These are phyloP conservation scores for Melanotaenia duboulayi DNA, from an alignment of 2,113 vertebrate species.

Conservation along the genomic window DNA sequence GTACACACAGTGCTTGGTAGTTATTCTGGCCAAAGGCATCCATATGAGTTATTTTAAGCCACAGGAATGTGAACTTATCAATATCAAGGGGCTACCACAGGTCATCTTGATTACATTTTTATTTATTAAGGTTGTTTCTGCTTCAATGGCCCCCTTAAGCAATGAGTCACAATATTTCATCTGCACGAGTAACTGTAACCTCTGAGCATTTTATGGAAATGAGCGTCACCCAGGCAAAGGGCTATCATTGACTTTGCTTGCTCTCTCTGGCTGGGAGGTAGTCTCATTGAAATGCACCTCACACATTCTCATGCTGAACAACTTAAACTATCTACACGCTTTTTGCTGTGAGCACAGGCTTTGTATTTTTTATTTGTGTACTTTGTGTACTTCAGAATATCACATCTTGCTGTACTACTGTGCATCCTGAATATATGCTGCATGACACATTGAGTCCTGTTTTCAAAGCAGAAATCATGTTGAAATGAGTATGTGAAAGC, in stretches of 20 bases:
- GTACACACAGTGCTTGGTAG: not conserved
- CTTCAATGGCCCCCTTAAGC: slow-evolving; percentile 50
- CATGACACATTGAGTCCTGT: slow-evolving; percentile 7
- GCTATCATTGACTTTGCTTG: slow-evolving; percentile 69
- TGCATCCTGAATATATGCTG: slow-evolving; percentile 4
- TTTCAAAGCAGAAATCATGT: not conserved
- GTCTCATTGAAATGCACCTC: slow-evolving; percentile 74
- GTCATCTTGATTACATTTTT: slow-evolving; percentile 48
- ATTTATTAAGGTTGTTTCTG: slow-evolving; percentile 58
- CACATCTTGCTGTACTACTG: not conserved
- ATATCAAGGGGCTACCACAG: slow-evolving; percentile 1
- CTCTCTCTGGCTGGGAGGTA: slow-evolving; percentile 48
- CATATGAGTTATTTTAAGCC: not conserved
- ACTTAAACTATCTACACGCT: slow-evolving; percentile 21
- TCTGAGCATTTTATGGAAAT: slow-evolving; percentile 70
- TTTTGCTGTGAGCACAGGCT: slow-evolving; percentile 18
- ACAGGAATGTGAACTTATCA: not conserved
- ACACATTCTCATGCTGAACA: slow-evolving; percentile 34
- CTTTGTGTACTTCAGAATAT: slow-evolving; percentile 2
- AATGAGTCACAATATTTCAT: slow-evolving; percentile 63
- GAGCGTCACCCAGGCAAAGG: slow-evolving; percentile 50
- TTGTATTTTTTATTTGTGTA: not conserved
- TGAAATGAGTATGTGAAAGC: not conserved
- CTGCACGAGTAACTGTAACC: slow-evolving; percentile 60
- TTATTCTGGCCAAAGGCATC: slow-evolving; percentile 3